A percentile compares a stretch with the other conserved stretches of the same genome.
Evolutionary conservation across 2,113 vertebrate species (phyloP).

Genomic region (Psittacus erithacus): DNA sequence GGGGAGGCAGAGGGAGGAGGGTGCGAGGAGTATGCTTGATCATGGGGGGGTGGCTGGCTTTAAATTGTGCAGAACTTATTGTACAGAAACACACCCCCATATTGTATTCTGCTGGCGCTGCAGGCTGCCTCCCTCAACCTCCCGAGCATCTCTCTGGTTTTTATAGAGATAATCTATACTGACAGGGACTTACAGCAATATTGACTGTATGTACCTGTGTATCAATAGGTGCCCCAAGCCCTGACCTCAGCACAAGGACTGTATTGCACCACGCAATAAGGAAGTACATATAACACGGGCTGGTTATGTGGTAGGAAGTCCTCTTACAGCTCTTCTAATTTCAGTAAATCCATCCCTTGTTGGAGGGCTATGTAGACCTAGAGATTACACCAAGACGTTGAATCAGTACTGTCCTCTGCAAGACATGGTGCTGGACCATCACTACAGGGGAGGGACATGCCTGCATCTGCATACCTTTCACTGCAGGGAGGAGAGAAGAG

Average conservation of each 20-base stretch:
- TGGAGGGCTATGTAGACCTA: background rate
- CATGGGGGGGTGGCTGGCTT: background rate
- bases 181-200: background rate
- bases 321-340: background rate
- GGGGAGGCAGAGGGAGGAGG: background rate
- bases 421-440: background rate
- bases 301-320: background rate
- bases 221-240: background rate
- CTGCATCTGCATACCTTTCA: accelerated
- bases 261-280: background rate
- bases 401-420: background rate
- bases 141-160: background rate
- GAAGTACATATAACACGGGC: accelerated
- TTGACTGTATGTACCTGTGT: background rate
- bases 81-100: background rate
- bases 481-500: accelerated
- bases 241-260: background rate
- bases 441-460: background rate
- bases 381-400: background rate
- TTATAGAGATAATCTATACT: background rate
- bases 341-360: background rate
- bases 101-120: background rate
- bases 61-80: background rate
- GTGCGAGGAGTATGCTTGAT: background rate
- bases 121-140: background rate